Percentiles rank a stretch among this genome's conserved stretches.
Evolutionary conservation across 2,797 vertebrate species (phyloP).

Genomic region (Nannoperca obscura): DNA sequence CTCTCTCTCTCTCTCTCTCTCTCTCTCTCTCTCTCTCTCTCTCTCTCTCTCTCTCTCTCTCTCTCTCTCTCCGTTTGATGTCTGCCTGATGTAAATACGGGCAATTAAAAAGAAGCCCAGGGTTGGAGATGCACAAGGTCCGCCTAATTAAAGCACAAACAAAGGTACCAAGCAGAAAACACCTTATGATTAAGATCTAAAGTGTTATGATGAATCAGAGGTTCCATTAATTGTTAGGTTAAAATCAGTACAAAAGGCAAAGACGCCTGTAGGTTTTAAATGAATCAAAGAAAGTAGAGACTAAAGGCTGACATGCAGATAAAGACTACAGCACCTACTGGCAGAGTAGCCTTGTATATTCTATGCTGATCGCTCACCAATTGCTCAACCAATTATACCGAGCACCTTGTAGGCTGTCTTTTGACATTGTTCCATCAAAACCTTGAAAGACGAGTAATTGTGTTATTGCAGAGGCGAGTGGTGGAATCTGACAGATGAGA

Average conservation of each 20-base stretch:
- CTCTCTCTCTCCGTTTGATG: conserved; percentile 93
- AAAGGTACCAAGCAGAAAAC: conserved; percentile 92
- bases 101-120: conserved; percentile 95
- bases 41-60: too few species aligned
- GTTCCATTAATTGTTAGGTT: conserved; percentile 92
- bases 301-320: conserved; percentile 77
- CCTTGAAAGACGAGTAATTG: conserved; percentile 61
- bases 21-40: conserved; percentile 82
- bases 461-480: conserved; percentile 45
- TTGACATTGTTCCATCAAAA: conserved; percentile 62
- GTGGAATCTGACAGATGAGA: conserved; percentile 50
- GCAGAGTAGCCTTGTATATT: conserved; percentile 79
- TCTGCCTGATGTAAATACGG: conserved; percentile 94
- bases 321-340: conserved; percentile 63
- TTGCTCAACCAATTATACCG: conserved; percentile 63
- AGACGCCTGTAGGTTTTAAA: conserved; percentile 87
- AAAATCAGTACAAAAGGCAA: conserved; percentile 91
- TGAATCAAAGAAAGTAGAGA: conserved; percentile 78
- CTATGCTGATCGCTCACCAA: conserved; percentile 52
- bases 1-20: too few species aligned
- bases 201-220: conserved; percentile 94
- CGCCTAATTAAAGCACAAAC: conserved; percentile 98
- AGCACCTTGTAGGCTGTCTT: conserved; percentile 61
- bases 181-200: conserved; percentile 95
- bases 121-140: conserved; percentile 93